Base-by-base conservation (phyloP, 1,140 invertebrate genomes). In the Marisa cornuarietis region DNA sequence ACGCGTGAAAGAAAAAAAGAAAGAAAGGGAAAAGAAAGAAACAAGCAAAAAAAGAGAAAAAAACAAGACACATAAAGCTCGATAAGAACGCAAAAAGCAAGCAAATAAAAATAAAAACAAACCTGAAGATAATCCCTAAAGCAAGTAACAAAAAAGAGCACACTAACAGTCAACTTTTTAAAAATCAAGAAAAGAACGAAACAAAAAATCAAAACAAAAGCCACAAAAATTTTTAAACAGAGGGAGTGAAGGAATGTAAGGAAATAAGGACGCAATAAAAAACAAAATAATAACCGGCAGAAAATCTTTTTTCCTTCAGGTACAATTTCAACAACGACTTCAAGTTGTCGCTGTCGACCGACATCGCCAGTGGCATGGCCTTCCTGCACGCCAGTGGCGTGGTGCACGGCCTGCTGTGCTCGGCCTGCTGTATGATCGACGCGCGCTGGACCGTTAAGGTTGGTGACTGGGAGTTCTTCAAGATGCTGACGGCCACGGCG, bases 371-470 rank as follows among this genome's bases (percentile, higher is more conserved):
- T 11, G 89, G 86, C 18, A 83, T 90, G 83, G 52, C 58, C 9
- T 90, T 83, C 76, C 78, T 90, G 16, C 88, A 90, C 69, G 42
- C 73, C 6, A 71, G 83, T 31, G 79, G 81, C 10, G 78, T 88
- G 24, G 79, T 85, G 2, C 88, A 89, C 79, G 89, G 89, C 11
- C 26, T 78, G 66, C 84, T 90, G 26, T 82, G 69, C 10, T 83
- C 83, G 13, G 74, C 77, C 22, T 83, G 78, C 72, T 88, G 88
- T 71, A 61, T 87, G 31, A 77, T 89, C n/a, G 88, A 90, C 79
- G 76, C 76, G 14, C 74, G 80, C 24, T 90, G 88, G 88, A 84
- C 82, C 0, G 83, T 89, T 14, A 86, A 86, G 78, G 81, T 90
- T 7, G 61, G 68, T 1, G 77, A 79, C 61, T 79, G 77, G 77